Percentiles rank a stretch among this genome's conserved stretches.
Conservation (phyloP, 2,888 invertebrate genomes). For the Microlaimidae sp. region DNA sequence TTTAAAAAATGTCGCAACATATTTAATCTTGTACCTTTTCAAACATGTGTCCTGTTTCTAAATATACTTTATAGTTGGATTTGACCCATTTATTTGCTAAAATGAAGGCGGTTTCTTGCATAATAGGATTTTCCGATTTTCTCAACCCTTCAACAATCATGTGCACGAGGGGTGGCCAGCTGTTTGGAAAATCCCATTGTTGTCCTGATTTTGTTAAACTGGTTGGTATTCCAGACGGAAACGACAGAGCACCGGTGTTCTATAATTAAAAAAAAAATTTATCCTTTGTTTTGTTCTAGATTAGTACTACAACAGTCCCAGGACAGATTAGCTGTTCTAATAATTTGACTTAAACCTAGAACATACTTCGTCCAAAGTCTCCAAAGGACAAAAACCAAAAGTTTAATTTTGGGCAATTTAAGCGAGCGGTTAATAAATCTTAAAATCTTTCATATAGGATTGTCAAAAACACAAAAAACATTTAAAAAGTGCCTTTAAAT, state of each 20-base stretch:
- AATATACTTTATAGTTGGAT: slow-evolving; percentile 22
- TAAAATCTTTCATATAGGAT: no score
- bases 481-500: no score
- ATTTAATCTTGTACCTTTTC: slow-evolving; percentile 4
- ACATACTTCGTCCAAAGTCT: no score
- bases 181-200: slow-evolving; percentile 30
- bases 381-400: no score
- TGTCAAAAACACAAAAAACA: no score
- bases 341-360: no score
- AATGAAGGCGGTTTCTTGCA: slow-evolving; percentile 28
- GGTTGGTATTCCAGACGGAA: background rate
- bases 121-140: slow-evolving; percentile 40
- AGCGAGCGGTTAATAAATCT: no score
- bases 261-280: background rate
- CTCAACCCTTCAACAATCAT: slow-evolving; percentile 61
- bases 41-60: slow-evolving; percentile 5
- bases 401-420: no score
- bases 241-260: background rate
- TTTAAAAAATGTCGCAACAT: background rate
- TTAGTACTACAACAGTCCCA: no score
- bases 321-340: no score
- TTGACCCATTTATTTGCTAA: slow-evolving; percentile 30
- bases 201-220: slow-evolving; percentile 6
- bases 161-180: slow-evolving; percentile 42
- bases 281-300: no score